Evolutionary conservation across 2,797 vertebrate genomes (phyloP).

Genomic region (Naso thynnoides): DNA sequence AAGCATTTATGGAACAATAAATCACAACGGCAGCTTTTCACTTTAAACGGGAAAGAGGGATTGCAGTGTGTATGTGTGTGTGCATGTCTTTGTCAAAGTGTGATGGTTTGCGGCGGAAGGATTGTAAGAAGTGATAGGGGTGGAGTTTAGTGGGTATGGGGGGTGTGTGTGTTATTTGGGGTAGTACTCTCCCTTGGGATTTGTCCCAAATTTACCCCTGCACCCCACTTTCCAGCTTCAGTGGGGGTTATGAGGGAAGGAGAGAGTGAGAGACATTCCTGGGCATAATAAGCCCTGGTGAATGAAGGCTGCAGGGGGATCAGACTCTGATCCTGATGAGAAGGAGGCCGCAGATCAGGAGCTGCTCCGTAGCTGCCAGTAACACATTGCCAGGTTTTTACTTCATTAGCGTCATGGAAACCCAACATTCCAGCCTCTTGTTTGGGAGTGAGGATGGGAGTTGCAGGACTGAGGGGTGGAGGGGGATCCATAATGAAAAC

Average conservation of each 20-base stretch:
- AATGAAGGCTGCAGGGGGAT: conserved; percentile 81
- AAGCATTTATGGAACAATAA: conserved; percentile 85
- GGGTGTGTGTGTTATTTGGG: conserved; percentile 56
- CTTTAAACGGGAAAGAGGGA: conserved; percentile 61
- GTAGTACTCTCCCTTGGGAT: conserved; percentile 71
- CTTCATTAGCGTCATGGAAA: conserved; percentile 87
- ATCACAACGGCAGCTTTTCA: conserved; percentile 79
- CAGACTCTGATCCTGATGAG: conserved; percentile 81
- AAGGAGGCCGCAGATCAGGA: conserved; percentile 79
- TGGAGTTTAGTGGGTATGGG: conserved; percentile 53
- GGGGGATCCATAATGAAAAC: conserved; percentile 79
- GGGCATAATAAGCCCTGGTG: conserved; percentile 80
- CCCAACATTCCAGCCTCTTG: conserved; percentile 83
- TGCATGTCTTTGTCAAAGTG: conserved; percentile 45
- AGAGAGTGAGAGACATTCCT: conserved; percentile 79
- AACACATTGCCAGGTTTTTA: conserved; percentile 83
- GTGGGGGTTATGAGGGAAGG: conserved; percentile 73
- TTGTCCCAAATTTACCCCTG: conserved; percentile 79
- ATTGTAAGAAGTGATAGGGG: conserved; percentile 53
- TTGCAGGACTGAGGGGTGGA: conserved; percentile 55
- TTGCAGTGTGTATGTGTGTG: conserved; percentile 28
- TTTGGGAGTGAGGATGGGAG: conserved; percentile 71
- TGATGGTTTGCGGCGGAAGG: conserved; percentile 41
- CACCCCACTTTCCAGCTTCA: conserved; percentile 73
- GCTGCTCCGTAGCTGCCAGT: conserved; percentile 74